Evolutionary conservation across 1,140 invertebrate genomes (phyloP), one percentile per base, ranked within the genome.

Genomic region (Macrocentrus cingulum): DNA sequence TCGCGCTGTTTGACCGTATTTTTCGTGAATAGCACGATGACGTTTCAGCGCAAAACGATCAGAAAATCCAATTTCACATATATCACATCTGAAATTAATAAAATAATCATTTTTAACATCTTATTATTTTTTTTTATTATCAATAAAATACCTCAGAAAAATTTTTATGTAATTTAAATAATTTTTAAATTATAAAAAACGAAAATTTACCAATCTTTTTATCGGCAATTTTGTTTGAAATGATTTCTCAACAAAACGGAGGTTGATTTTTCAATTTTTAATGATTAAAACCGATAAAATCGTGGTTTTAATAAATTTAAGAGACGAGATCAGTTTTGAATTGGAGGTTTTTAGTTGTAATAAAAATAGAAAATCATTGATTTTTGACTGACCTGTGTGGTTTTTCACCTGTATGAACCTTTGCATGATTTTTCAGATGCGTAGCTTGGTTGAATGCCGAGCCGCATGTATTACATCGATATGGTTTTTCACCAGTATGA

Each of bases 401-500:
- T 46, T 80, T 80, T 63, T 80, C 86, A 1, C 89, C 89, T 1
- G 88, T 89, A 76, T 90, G 88, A 44, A 90, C 87, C 72, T 91
- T 92, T 15, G 88, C 88, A 63, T 92, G 90, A 77, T 92, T 92
- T 71, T 92, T 91, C 19, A 92, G 77, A 78, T 92, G 90, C n/a
- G 90, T 91, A 1, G 90, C 90, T 77, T 92, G 91, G 73, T 90
- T 91, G 66, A 92, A 92, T 19, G 89, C 89, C 4, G 89, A 91
- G 1, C 89, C 89, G 66, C 90, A 92, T 25, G 89, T 89, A 49
- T 90, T 89, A 78, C 91, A 92, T 62, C 85, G 86, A 67, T 92
- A 92, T 7, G 92, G 91, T 74, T 94, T 93, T 80, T 94, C 91
- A 13, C 92, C 92, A 2, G 94, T 98, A 73, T 98, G 96, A 60